Evolutionary conservation across 2,797 vertebrate genomes (phyloP).

Genomic region (Schizopygopsis pylzovi): DNA sequence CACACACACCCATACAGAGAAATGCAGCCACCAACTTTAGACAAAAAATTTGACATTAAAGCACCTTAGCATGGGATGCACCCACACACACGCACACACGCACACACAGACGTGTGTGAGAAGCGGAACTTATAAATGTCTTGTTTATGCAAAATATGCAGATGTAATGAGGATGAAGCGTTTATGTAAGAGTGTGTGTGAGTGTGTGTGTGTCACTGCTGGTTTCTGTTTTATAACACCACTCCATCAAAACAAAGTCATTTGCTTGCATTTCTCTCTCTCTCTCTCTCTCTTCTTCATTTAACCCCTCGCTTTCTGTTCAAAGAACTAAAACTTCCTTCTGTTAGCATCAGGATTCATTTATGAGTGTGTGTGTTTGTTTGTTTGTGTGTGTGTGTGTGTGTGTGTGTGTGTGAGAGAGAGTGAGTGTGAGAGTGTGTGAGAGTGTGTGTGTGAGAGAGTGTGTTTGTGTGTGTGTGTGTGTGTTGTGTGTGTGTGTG

Average conservation of each 20-base stretch:
- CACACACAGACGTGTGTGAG: neutral
- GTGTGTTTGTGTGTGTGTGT: too few relatives aligned
- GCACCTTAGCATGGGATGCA: too few relatives aligned
- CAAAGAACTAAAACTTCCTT: neutral
- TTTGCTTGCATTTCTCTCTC: slow-evolving; percentile 8
- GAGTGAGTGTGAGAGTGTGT: too few relatives aligned
- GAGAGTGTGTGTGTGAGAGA: too few relatives aligned
- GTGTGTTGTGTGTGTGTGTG: too few relatives aligned
- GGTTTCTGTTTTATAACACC: slow-evolving; percentile 29
- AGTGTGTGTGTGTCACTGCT: neutral
- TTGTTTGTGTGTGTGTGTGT: too few relatives aligned
- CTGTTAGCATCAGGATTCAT: neutral
- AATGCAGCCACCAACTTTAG: too few relatives aligned
- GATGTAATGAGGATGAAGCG: slow-evolving; percentile 27
- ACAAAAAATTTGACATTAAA: too few relatives aligned
- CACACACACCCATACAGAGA: too few relatives aligned
- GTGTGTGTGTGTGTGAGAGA: too few relatives aligned
- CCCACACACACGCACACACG: neutral
- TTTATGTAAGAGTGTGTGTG: slow-evolving; percentile 26
- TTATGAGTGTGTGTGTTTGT: neutral
- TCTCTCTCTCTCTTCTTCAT: neutral
- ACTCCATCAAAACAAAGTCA: slow-evolving; percentile 15
- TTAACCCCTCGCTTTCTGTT: neutral
- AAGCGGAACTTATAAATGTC: slow-evolving; percentile 25
- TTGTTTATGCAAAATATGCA: slow-evolving; percentile 40